phyloP scores from a whole-genome alignment of 2,888 invertebrate species.

The Willowsia nigromaculata region DNA sequence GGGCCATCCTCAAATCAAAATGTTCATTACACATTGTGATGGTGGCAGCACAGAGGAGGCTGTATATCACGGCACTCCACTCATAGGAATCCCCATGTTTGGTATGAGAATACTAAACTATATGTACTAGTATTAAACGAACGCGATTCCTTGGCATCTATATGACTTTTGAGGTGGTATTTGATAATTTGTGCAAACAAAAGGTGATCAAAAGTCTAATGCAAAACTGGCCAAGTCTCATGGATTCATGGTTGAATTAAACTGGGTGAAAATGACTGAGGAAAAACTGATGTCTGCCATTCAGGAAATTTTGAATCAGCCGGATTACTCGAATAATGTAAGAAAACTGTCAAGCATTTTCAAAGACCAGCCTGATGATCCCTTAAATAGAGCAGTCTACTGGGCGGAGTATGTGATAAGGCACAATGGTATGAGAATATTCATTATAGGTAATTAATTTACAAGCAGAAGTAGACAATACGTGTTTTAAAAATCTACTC shows the following conservation, averaged over 20 bases:
- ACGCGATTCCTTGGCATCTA: no score
- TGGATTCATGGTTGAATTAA: constrained; percentile 54
- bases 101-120: background rate
- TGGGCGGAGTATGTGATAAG: constrained; percentile 70
- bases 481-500: background rate
- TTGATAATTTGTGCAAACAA: no score
- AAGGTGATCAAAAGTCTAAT: constrained; percentile 47
- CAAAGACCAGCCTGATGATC: constrained; percentile 62
- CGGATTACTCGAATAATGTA: constrained; percentile 55
- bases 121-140: background rate
- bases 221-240: constrained; percentile 20
- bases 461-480: background rate
- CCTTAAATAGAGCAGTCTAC: constrained; percentile 51
- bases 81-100: constrained; percentile 81
- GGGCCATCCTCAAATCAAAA: constrained; percentile 83
- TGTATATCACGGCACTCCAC: constrained; percentile 80
- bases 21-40: constrained; percentile 86
- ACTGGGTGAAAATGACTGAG: constrained; percentile 52
- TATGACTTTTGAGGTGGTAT: no score
- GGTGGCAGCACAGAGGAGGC: constrained; percentile 80
- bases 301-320: constrained; percentile 53
- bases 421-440: constrained; percentile 54
- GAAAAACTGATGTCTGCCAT: constrained; percentile 43
- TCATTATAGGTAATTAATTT: background rate
- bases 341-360: constrained; percentile 43